These are phyloP conservation scores for Psittacula echo DNA, from an alignment of 2,797 vertebrate species.

Conservation along the genomic window DNA sequence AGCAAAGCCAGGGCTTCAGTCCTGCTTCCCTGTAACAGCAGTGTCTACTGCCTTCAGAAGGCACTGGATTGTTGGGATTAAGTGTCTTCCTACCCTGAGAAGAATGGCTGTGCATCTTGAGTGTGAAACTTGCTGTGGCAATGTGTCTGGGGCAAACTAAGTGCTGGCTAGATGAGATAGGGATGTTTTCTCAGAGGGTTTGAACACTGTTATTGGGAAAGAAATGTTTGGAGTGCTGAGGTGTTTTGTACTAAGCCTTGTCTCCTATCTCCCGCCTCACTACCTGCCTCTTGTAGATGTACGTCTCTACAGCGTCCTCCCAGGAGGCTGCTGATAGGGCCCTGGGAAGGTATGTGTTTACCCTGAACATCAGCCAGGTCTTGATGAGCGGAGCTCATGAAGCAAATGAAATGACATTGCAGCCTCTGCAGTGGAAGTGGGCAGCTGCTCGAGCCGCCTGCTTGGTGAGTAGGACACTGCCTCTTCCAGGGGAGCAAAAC, in stretches of 20 bases:
- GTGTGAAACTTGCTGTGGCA: neutral
- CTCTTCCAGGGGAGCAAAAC: neutral
- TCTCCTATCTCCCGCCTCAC: neutral
- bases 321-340: neutral
- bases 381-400: neutral
- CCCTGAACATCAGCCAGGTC: neutral
- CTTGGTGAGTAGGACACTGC: rapidly evolving
- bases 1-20: too few species aligned
- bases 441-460: neutral
- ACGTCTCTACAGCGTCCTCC: neutral
- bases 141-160: neutral
- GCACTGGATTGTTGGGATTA: neutral
- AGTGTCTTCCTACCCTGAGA: neutral
- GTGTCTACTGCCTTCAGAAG: too few species aligned
- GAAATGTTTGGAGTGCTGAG: neutral
- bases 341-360: neutral
- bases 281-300: rapidly evolving
- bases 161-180: too few species aligned
- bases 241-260: neutral
- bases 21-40: too few species aligned
- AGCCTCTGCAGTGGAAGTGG: neutral
- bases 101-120: neutral
- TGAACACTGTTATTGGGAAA: neutral
- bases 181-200: neutral
- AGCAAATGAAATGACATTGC: neutral